Evolutionary conservation across 2,113 vertebrate species (phyloP).

Genomic region (Cheilinus undulatus): DNA sequence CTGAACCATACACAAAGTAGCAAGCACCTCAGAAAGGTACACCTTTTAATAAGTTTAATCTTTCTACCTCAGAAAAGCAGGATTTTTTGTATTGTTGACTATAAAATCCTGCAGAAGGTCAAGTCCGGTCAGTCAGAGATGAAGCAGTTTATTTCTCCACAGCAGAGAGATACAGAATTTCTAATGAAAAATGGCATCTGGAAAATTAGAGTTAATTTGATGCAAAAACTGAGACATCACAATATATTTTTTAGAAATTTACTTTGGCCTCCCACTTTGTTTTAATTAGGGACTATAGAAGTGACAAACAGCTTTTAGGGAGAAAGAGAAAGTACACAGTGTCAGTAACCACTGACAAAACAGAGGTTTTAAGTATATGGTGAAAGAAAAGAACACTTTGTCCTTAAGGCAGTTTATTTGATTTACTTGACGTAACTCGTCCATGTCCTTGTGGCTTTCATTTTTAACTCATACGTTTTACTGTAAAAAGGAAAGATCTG

Average conservation of each 20-base stretch:
- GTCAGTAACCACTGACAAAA: not conserved
- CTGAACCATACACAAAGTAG: constrained; percentile 61
- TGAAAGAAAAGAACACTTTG: not conserved
- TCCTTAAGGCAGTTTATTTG: not conserved
- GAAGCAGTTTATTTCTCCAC: not conserved
- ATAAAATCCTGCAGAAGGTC: not conserved
- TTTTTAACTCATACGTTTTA: not conserved
- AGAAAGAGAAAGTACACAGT: not conserved
- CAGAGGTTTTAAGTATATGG: not conserved
- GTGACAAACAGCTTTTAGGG: not conserved
- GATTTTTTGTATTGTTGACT: constrained; percentile 7
- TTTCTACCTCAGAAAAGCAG: constrained; percentile 26
- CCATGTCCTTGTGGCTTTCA: constrained; percentile 3
- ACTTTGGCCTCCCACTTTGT: constrained; percentile 3
- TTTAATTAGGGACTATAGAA: not conserved
- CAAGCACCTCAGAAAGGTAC: constrained; percentile 54
- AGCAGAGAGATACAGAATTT: not conserved
- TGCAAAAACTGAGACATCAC: not conserved
- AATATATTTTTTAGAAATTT: not conserved
- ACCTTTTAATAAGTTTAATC: constrained; percentile 47
- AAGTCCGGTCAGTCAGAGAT: constrained; percentile 24
- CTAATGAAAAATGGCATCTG: no score
- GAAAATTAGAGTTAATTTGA: no score
- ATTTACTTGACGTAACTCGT: not conserved
- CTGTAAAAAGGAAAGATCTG: not conserved